Base-by-base conservation (phyloP, 2,797 vertebrate genomes). In the Meda fulgida region DNA sequence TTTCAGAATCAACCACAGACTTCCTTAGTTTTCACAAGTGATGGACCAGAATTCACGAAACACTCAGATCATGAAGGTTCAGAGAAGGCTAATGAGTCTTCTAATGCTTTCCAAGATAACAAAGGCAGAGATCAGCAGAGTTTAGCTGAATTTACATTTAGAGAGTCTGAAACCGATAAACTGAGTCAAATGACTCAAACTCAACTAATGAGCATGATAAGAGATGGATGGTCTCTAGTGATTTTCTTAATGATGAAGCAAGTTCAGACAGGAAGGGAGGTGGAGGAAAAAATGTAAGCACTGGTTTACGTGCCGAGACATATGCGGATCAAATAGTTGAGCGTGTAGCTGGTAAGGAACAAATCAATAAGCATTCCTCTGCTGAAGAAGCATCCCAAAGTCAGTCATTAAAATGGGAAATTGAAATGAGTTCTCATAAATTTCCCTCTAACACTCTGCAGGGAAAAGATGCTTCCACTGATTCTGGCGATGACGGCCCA, bases 211-310 rank as follows among this genome's bases (percentile, higher is more conserved):
- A 70, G 48, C 63, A 38, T 26, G 76, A 79, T 70, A 55, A 60
- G 70, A 60, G 36, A 70, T 70, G 6, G 18, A 21, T 6, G 67
- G 67, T 71, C 77, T 79, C 40, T n/a, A 3, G 55, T 73, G 76
- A 51, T 51, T 0, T 46, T 72, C 7, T 69, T 51, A 76, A 83
- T 40, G 60, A 84, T 31, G 43, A 80, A 43, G 40, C 66, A 80
- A 71, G 66, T 80, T 85, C 29, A 79, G 77, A 79, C 77, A 85
- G 38, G 76, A 79, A 38, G 77, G 66, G 31, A 80, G 46, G 77
- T 46, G n/a, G 65, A 36, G 73, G 31, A 10, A 55, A 72, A 55
- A 36, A 82, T 46, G 19, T 76, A 31, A 78, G 38, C 29, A 8
- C 29, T 23, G 76, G 43, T 14, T 78, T 46, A 13, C n/a, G 11